Base-by-base conservation (phyloP, 2,888 invertebrate species). In the Xanthia togata region DNA sequence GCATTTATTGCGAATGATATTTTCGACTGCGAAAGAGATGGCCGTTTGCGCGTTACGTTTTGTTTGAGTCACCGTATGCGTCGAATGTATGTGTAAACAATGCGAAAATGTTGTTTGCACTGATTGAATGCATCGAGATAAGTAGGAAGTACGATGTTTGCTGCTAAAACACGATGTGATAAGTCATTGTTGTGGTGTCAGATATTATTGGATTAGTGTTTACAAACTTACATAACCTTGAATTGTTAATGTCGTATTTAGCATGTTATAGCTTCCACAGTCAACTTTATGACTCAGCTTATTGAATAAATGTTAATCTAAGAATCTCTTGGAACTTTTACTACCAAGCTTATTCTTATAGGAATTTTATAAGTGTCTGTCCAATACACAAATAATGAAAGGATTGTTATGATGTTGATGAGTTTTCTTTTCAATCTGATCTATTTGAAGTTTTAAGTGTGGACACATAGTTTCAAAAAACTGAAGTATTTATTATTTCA, bases 171-270 rank as follows among this genome's bases (percentile, higher is more conserved):
- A 64, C 9, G 0, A 62, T 65, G 23, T 38, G 3, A 63, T 55
- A 59, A 74, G 71, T 79, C 60, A 73, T 63, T 76, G 41, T 53
- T 73, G 26, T 78, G 64, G 31, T 76, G 71, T 70, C 73, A 78
- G 64, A 72, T 60, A 38, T 38, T 63, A 78, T 71, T 73, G 38
- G 38, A 84, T 79, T 70, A 76, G n/a, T 88, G 85, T 88, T 86
- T 84, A 88, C 87, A 80, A 83, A 82, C 86, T 83, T 76, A 83
- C 78, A 85, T 87, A 86, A 86, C 87, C 87, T 85, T 85, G 82
- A 87, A 78, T 75, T 20, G 76, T 67, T 65, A 70, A 77, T 77
- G 60, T 78, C 38, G 26, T 74, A 50, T n/a, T 75, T 69, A 59
- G 44, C 73, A 64, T 76, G 72, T 78, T 76, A 65, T 78, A 60